phyloP scores from a whole-genome alignment of 2,888 invertebrate species.

The Deilephila porcellus region DNA sequence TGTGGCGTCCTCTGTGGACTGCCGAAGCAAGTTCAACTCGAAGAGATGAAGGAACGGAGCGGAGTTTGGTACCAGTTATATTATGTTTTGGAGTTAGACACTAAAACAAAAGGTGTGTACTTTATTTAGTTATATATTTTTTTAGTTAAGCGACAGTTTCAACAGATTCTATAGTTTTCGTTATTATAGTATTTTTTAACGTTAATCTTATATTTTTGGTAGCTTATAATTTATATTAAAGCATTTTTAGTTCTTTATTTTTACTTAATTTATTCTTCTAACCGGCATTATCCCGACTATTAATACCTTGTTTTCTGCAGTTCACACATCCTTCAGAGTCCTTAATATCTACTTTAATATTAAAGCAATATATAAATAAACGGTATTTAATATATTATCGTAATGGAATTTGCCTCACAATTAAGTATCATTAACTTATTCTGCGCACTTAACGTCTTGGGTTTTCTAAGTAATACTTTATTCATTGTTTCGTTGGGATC shows the following conservation, averaged over 20 bases:
- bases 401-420: not conserved
- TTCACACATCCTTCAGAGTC: too few relatives aligned
- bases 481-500: not conserved
- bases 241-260: too few relatives aligned
- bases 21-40: constrained; percentile 57
- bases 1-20: constrained; percentile 63
- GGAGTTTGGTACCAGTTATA: constrained; percentile 66
- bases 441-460: not conserved
- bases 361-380: not conserved
- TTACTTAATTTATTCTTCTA: too few relatives aligned
- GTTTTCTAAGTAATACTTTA: not conserved
- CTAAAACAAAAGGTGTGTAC: constrained; percentile 67
- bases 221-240: too few relatives aligned
- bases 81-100: constrained; percentile 52
- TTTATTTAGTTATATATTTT: constrained; percentile 33
- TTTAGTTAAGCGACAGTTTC: too few relatives aligned
- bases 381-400: not conserved
- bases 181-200: not conserved
- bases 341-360: too few relatives aligned
- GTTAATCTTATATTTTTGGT: too few relatives aligned
- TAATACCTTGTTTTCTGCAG: too few relatives aligned
- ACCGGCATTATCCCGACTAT: too few relatives aligned
- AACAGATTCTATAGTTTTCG: not conserved
- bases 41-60: constrained; percentile 67
- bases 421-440: not conserved